These are phyloP conservation scores for Meteorus colon DNA, from an alignment of 2,888 invertebrate species.

Conservation along the genomic window DNA sequence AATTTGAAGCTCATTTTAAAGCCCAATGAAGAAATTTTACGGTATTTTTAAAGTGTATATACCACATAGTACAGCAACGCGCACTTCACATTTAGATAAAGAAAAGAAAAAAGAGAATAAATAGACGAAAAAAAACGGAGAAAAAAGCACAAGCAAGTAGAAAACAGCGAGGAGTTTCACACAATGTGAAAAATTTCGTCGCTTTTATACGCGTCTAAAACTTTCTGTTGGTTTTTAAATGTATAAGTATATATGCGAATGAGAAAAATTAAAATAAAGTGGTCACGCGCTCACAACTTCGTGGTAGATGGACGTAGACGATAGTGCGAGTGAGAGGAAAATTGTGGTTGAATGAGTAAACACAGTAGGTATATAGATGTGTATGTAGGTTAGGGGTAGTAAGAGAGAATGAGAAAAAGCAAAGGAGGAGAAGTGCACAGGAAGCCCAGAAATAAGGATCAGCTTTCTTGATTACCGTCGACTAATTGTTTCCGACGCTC, in stretches of 20 bases:
- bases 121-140: neutral
- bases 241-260: conserved; percentile 14
- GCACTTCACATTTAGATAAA: conserved; percentile 6
- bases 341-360: neutral
- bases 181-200: conserved; percentile 36
- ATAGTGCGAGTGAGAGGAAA: neutral
- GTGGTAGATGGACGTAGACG: neutral
- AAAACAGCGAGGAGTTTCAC: conserved; percentile 36
- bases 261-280: conserved; percentile 12
- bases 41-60: conserved; percentile 26
- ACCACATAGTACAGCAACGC: conserved; percentile 6
- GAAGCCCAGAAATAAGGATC: conserved; percentile 27
- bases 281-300: conserved; percentile 5
- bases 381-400: neutral
- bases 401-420: conserved; percentile 9
- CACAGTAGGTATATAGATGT: neutral
- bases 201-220: conserved; percentile 8
- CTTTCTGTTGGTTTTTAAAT: conserved; percentile 10
- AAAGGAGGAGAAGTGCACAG: neutral
- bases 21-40: conserved; percentile 40
- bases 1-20: conserved; percentile 26
- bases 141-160: neutral
- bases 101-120: conserved; percentile 37
- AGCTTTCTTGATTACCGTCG: conserved; percentile 38
- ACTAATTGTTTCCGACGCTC: conserved; percentile 40